Evolutionary conservation across 2,797 vertebrate genomes (phyloP).

Genomic region (Oreonectes daqikongensis): DNA sequence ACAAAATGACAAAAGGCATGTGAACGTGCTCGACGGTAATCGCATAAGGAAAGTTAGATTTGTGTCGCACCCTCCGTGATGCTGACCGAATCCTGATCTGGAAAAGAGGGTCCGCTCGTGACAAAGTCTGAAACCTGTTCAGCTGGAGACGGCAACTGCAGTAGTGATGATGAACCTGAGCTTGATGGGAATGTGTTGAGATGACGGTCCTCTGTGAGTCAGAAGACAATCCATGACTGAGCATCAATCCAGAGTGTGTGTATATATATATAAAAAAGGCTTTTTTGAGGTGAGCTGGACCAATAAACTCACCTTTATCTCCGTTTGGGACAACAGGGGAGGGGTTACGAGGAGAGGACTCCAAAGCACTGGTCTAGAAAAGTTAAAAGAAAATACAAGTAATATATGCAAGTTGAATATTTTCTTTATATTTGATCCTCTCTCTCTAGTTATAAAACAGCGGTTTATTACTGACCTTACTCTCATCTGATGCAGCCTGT

Average conservation of each 20-base stretch:
- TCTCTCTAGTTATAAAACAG: not conserved
- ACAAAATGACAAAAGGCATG: too few relatives aligned
- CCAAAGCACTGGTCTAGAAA: conserved; percentile 83
- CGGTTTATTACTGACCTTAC: conserved; percentile 78
- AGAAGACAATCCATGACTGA: not conserved
- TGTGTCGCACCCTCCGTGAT: conserved; percentile 83
- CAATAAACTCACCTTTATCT: conserved; percentile 84
- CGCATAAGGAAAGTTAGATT: not conserved
- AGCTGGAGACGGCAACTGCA: conserved; percentile 85
- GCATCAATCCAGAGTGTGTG: not conserved
- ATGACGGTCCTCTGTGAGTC: conserved; percentile 88
- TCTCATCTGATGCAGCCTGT: conserved; percentile 85
- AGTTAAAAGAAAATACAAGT: not conserved
- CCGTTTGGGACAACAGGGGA: conserved; percentile 92
- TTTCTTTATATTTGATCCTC: not conserved
- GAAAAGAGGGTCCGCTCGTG: conserved; percentile 69
- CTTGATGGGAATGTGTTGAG: conserved; percentile 83
- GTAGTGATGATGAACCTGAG: conserved; percentile 78
- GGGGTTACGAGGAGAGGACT: conserved; percentile 91
- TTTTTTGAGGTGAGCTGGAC: not conserved
- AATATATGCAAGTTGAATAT: too few relatives aligned
- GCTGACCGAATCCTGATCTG: conserved; percentile 87
- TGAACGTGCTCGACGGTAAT: too few relatives aligned
- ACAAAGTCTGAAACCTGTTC: conserved; percentile 79
- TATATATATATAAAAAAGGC: too few relatives aligned